These are phyloP conservation scores for Iphiclides podalirius DNA, from an alignment of 2,888 invertebrate genomes.

Conservation along the genomic window DNA sequence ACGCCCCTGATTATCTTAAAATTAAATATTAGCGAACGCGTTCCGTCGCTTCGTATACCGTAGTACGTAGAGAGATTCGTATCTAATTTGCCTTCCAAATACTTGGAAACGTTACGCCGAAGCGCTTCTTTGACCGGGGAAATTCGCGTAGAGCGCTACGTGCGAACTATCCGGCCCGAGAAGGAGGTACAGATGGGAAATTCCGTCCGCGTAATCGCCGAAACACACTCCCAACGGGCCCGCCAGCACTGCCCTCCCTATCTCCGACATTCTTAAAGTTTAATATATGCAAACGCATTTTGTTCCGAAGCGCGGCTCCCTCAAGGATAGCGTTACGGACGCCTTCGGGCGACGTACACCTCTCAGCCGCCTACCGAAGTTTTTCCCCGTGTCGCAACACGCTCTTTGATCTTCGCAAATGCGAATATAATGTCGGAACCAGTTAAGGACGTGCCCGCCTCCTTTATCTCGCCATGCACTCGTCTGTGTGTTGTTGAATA, in stretches of 20 bases:
- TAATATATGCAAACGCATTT: slow-evolving; percentile 81
- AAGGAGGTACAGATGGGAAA: slow-evolving; percentile 63
- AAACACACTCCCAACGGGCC: slow-evolving; percentile 71
- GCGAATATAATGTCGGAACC: slow-evolving; percentile 75
- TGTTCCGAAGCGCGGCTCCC: slow-evolving; percentile 78
- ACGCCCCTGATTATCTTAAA: slow-evolving; percentile 49
- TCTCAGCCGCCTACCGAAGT: slow-evolving; percentile 51
- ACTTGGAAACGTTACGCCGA: slow-evolving; percentile 69
- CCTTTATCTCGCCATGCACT: slow-evolving; percentile 56
- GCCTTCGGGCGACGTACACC: slow-evolving; percentile 65
- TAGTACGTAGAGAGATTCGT: slow-evolving; percentile 51
- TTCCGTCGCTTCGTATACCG: slow-evolving; percentile 33
- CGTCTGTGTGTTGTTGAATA: slow-evolving; percentile 45
- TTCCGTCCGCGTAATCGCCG: slow-evolving; percentile 77
- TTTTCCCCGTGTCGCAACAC: slow-evolving; percentile 70
- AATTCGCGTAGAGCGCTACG: slow-evolving; percentile 70
- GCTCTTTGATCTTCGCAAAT: slow-evolving; percentile 77
- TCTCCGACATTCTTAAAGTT: slow-evolving; percentile 78
- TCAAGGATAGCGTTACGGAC: slow-evolving; percentile 67
- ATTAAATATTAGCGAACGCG: slow-evolving; percentile 58
- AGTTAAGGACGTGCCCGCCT: slow-evolving; percentile 62
- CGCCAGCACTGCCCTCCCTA: slow-evolving; percentile 65
- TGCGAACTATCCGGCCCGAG: slow-evolving; percentile 72
- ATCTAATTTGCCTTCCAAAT: slow-evolving; percentile 77
- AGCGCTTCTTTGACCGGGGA: slow-evolving; percentile 65